Base-by-base conservation (phyloP, 2,113 vertebrate genomes). In the Pipra filicauda region DNA sequence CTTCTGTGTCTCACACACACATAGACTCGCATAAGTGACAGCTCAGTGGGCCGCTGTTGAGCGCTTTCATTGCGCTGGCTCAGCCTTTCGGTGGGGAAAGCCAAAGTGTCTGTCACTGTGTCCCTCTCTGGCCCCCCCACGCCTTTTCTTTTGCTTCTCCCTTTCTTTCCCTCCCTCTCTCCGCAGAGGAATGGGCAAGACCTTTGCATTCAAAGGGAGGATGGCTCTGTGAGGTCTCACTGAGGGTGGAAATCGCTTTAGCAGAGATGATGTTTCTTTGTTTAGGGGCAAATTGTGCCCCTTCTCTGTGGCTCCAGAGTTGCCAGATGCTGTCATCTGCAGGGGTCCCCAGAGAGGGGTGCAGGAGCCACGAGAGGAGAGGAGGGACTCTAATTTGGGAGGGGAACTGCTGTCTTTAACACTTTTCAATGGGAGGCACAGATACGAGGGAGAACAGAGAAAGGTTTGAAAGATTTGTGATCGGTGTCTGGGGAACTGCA, bases 141-240 rank as follows among this genome's bases (percentile, higher is more conserved):
- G 57, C 91, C 91, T 95, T 97, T 96, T 97, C 91, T 96, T 95
- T 95, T 93, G 76, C 94, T 91, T 69, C 78, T 87, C 61, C 74
- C 77, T 95, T 96, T 95, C 96, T 96, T 94, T 92, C 85, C 76
- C 95, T 92, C 93, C 89, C 96, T 91, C 97, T 88, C 90, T 92
- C 69, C 5, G 21, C 88, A 33, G 95, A 96, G 96, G 92, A 95
- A 92, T 97, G 95, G 97, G 97, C 55, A 59, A 97, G 96, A 96
- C 96, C 95, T 96, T 95, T 97, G 95, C 93, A 97, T 97, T 97
- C 94, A 97, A 95, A 94, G 96, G 94, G 89, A 90, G 89, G 95
- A 94, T 93, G 95, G 95, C 81, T 96, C 97, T 97, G 97, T 95
- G 97, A 97, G 97, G 97, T 97, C 97, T 96, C 85, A 39, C 79